Conservation (phyloP, 1,140 invertebrate species). For the Drosophila santomea region DNA sequence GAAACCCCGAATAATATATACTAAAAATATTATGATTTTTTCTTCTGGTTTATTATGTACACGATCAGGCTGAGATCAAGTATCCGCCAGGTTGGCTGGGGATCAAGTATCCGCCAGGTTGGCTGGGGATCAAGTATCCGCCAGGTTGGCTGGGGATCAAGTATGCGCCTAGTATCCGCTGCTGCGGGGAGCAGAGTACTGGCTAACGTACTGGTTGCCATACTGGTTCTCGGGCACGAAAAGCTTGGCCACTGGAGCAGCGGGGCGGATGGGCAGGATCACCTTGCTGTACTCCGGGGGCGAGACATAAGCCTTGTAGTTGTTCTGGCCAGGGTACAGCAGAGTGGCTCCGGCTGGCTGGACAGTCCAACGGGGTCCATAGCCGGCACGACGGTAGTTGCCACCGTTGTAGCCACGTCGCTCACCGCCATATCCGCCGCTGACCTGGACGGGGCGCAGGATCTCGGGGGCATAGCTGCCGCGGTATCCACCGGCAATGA, state of each 20-base stretch:
- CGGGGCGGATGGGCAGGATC: slow-evolving; percentile 61
- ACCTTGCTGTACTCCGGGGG: slow-evolving; percentile 74
- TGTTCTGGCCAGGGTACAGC: slow-evolving; percentile 70
- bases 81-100: slow-evolving; percentile 15
- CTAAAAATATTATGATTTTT: slow-evolving; percentile 14
- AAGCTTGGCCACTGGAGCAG: slow-evolving; percentile 68
- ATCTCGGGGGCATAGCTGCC: slow-evolving; percentile 27
- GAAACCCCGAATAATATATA: background rate
- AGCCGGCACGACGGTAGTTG: slow-evolving; percentile 35
- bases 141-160: slow-evolving; percentile 10
- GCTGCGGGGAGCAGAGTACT: slow-evolving; percentile 10
- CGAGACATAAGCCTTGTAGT: slow-evolving; percentile 59
- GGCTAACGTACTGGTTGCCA: slow-evolving; percentile 36
- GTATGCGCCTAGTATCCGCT: slow-evolving; percentile 30
- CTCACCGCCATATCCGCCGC: slow-evolving; percentile 28
- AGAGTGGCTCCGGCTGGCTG: slow-evolving; percentile 73
- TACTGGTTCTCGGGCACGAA: slow-evolving; percentile 69
- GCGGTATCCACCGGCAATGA: slow-evolving; percentile 56
- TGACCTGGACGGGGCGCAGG: slow-evolving; percentile 35
- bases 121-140: slow-evolving; percentile 32
- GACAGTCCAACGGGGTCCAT: slow-evolving; percentile 59
- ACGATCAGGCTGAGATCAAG: slow-evolving; percentile 35
- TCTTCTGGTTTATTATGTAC: slow-evolving; percentile 32
- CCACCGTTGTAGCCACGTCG: slow-evolving; percentile 23
- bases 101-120: slow-evolving; percentile 25